Evolutionary conservation across 2,888 invertebrate genomes (phyloP), one percentile per base, ranked within the genome.

Genomic region (Caradrina clavipalpis): DNA sequence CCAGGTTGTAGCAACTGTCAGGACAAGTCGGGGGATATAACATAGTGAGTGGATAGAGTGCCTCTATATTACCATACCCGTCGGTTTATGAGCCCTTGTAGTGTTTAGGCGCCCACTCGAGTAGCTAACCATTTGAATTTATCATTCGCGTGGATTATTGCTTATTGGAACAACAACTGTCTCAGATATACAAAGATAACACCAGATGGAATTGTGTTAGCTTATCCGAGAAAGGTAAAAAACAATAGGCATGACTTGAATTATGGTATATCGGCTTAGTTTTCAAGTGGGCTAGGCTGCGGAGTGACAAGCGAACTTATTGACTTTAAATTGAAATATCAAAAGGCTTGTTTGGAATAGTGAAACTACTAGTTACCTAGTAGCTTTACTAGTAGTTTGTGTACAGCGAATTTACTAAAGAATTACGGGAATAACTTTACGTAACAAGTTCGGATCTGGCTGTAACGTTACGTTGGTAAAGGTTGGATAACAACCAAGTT

Each of bases 81-180:
- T 90, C 94, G 92, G 88, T 94, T 95, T 95, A 95, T 93, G 94
- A 91, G 91, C 90, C 87, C 91, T 92, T 90, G 92, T 91, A 92
- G 92, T 94, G 95, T 95, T 95, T 94, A 95, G 92, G 95, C 95
- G 91, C 95, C 95, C 95, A 95, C 95, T 94, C 94, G 83, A 87
- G 86, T 88, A 88, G 86, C 87, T 87, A 88, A 91, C 91, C 88
- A 92, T 92, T 94, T 90, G 90, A 91, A 95, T 95, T 94, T 94
- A 95, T 95, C 92, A 93, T 93, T 90, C 87, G 89, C 87, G 88
- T 90, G 92, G 91, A 93, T 93, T 94, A 93, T 93, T 93, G 93
- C 94, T 91, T 91, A 93, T 93, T 93, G 93, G 89, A 90, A 92
- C 91, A 92, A 92, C 92, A 89, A 88, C 92, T 88, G 89, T 87